Evolutionary conservation across 2,113 vertebrate species (phyloP), one percentile per base, ranked within the genome.

Genomic region (Cervus canadensis): DNA sequence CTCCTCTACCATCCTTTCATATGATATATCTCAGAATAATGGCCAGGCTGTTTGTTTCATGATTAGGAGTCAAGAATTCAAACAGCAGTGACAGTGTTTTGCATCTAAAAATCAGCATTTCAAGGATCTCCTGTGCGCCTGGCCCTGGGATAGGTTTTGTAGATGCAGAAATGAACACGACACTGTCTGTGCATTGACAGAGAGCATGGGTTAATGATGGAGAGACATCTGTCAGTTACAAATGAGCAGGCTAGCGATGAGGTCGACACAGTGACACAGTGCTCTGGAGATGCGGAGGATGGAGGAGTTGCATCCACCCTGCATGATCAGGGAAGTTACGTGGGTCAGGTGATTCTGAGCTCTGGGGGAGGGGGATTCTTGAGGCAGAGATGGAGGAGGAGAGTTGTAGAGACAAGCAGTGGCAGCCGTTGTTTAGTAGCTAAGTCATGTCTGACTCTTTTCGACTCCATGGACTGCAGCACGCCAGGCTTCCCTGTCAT

Each of bases 281-380:
- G 1, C n/a, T 9, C 43, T 8, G 3, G 26, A 33, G 25, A 2
- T 30, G 3, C 0, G 7, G 52, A 79, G 3, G 21, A 64, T 17
- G 40, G 25, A n/a, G 36, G 10, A 2, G 1, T 40, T 7, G 4
- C 7, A 1, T 86, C 52, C 86, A 21, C 28, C 28, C 43, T 25
- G 17, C 30, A 19, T 50, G 50, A 19, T 45, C 5, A 43, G 52
- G 43, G 48, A 17, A 33, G 2, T 33, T 36, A 33, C 33, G 3
- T 10, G 23, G 52, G 36, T 45, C 59, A 93, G 86, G 26, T n/a
- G 19, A 62, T 13, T 5, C 0, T 40, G 50, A 40, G 45, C n/a
- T 26, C 15, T 21, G 25, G 62, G 50, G 50, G 30, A 45, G 9
- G 71, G 11, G 43, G 15, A 76, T 45, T 82, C 33, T 30, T 10